Percentiles rank a stretch among this genome's conserved stretches.
phyloP scores from a whole-genome alignment of 2,888 invertebrate genomes.

The Erpobdella octoculata region DNA sequence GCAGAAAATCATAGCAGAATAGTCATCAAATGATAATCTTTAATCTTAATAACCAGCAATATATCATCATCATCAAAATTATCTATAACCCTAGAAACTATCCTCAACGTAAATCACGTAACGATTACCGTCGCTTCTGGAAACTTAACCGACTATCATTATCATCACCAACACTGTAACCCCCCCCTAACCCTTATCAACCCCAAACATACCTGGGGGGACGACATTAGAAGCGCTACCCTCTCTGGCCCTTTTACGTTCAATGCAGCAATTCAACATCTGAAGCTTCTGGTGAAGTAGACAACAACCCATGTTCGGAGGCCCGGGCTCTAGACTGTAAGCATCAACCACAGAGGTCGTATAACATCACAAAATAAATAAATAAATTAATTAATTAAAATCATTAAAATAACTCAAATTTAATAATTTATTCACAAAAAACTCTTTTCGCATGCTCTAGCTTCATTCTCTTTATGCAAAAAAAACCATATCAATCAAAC shows the following conservation, averaged over 20 bases:
- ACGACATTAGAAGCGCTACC: not conserved
- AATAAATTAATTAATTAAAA: not conserved
- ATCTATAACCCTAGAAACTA: not conserved
- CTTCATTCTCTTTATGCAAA: too few relatives aligned
- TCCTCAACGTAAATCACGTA: too few relatives aligned
- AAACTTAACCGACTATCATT: not conserved
- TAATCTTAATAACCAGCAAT: too few relatives aligned
- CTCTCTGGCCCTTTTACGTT: conserved; percentile 52
- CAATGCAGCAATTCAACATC: conserved; percentile 61
- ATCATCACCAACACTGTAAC: not conserved
- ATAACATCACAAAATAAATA: not conserved
- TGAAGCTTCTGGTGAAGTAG: conserved; percentile 89
- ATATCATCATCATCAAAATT: not conserved
- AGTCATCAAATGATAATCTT: too few relatives aligned
- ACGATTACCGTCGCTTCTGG: not conserved
- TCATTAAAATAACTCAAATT: too few relatives aligned
- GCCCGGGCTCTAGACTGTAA: conserved; percentile 61
- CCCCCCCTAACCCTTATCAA: not conserved
- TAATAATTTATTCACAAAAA: not conserved
- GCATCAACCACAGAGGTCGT: not conserved
- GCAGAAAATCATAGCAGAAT: too few relatives aligned
- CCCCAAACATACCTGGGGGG: not conserved
- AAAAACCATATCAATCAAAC: too few relatives aligned
- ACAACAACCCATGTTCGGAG: conserved; percentile 80
- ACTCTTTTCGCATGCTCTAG: too few relatives aligned